phyloP scores from a whole-genome alignment of 1,140 invertebrate genomes.

The Cyclina sinensis region DNA sequence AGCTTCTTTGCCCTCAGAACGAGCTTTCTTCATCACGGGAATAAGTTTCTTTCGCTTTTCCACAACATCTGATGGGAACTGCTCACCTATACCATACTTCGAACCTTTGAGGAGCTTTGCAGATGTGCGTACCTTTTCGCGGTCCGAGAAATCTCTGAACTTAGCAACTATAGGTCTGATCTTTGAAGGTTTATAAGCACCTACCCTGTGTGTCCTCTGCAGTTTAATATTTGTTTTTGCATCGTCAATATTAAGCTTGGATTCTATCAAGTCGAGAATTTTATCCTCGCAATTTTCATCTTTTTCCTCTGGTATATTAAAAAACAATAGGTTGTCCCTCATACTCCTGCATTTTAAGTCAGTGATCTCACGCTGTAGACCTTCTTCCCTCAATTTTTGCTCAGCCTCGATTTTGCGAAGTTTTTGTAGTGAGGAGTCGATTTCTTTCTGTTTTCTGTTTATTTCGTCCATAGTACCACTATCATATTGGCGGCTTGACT shows the following conservation, averaged over 20 bases:
- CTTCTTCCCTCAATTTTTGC: neutral
- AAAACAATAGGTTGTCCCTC: slow-evolving; percentile 21
- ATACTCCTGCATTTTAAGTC: slow-evolving; percentile 24
- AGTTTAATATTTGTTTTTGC: neutral
- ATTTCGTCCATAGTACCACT: slow-evolving; percentile 16
- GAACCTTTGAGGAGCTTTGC: neutral
- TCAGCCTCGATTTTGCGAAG: neutral
- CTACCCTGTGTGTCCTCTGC: neutral
- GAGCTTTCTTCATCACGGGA: slow-evolving; percentile 37
- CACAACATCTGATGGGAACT: slow-evolving; percentile 30
- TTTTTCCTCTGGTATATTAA: neutral
- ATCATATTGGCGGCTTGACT: slow-evolving; percentile 5
- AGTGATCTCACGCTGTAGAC: neutral
- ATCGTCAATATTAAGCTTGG: neutral
- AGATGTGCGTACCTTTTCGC: neutral
- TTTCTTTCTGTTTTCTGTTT: neutral
- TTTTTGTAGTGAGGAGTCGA: neutral
- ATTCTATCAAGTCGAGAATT: neutral
- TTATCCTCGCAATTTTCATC: slow-evolving; percentile 8
- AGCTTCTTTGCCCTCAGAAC: slow-evolving; percentile 14
- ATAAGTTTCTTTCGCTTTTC: slow-evolving; percentile 15
- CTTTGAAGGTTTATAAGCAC: neutral
- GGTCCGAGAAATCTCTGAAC: slow-evolving; percentile 4
- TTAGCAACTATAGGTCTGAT: neutral
- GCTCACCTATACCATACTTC: slow-evolving; percentile 1